phyloP scores from a whole-genome alignment of 2,797 vertebrate species.

The Psittacula derbiana region DNA sequence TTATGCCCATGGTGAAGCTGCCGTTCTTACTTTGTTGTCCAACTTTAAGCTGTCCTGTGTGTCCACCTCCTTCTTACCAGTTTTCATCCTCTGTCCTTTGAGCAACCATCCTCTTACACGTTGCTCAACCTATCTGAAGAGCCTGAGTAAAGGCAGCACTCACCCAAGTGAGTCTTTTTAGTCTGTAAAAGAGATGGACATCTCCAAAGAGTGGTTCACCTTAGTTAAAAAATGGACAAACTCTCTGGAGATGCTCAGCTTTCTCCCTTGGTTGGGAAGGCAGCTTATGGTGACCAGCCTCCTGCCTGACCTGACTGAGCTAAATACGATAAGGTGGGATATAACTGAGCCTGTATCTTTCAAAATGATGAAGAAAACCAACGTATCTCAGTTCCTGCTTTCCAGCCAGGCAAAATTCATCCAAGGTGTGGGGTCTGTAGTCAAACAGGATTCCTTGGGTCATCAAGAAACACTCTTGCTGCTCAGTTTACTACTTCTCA shows the following conservation, averaged over 20 bases:
- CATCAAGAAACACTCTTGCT: rapidly evolving
- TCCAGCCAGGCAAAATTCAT: not conserved
- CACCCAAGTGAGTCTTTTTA: not conserved
- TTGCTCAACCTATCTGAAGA: not conserved
- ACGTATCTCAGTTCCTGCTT: not conserved
- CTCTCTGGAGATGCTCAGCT: not conserved
- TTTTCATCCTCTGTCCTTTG: not conserved
- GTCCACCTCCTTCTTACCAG: not conserved
- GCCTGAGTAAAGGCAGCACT: not conserved
- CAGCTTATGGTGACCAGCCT: not conserved
- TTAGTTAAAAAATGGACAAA: not conserved
- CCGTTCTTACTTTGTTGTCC: not conserved
- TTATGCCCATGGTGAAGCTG: rapidly evolving
- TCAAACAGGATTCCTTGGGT: not conserved
- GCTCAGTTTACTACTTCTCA: not conserved
- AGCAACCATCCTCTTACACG: not conserved
- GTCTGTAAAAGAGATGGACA: not conserved
- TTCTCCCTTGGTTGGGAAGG: not conserved
- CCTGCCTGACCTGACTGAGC: not conserved
- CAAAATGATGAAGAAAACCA: not conserved
- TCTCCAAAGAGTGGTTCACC: not conserved
- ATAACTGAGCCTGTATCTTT: not conserved
- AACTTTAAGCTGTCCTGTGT: not conserved
- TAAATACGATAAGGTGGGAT: not conserved
- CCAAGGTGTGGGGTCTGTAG: too few relatives aligned